Evolutionary conservation across 2,888 invertebrate species (phyloP), one percentile per base, ranked within the genome.

Genomic region (Ennomos quercinarius): DNA sequence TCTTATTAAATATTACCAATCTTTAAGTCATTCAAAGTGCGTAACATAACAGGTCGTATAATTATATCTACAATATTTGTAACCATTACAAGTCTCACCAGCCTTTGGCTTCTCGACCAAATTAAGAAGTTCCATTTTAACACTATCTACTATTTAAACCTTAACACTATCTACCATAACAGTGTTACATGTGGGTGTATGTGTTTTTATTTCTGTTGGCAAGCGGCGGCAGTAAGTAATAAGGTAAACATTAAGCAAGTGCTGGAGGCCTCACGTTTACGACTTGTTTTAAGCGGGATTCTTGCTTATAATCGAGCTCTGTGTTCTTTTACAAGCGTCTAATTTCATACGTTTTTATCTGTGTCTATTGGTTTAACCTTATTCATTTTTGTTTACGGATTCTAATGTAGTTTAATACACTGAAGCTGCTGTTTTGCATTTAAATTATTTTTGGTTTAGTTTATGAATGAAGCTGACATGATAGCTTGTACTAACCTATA

Each of bases 211-310:
- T 83, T 83, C 81, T 82, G 72, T 72, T 62, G 57, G 81, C 79
- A 74, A 74, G 80, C 84, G 82, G 81, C 77, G 79, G 86, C 80
- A 83, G 80, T 87, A 87, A 89, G 86, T 86, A 86, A 84, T 87
- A 87, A 84, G 72, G 86, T 86, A 90, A 90, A 89, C 86, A 89
- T 89, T 87, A 80, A 78, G 81, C 81, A 83, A 86, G 74, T 74
- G 73, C 76, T 76, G 68, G 80, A 86, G 86, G 83, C 80, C 82
- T 68, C 73, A 68, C 68, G 74, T 81, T 68, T 73, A 68, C 68
- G 74, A 81, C 78, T 77, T 74, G 79, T 73, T 76, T 27, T 66
- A 72, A 62, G 65, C 70, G 55, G 76, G 76, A 71, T 76, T 76
- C 72, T 67, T 72, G 62, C 67, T 62, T 63, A 64, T 71, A 71